phyloP scores from a whole-genome alignment of 2,113 vertebrate species.

The Coregonus clupeaformis region DNA sequence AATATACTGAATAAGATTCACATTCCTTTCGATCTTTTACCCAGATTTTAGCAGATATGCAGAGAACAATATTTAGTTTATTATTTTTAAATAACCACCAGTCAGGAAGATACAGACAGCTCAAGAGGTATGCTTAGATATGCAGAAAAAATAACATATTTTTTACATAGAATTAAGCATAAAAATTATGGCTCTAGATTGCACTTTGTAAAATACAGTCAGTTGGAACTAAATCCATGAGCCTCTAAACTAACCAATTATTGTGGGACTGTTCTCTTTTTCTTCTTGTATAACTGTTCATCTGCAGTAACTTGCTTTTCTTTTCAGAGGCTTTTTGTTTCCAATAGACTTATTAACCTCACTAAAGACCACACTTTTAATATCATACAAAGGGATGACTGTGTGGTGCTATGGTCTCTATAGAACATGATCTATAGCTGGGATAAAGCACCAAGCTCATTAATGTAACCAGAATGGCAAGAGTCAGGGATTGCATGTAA shows the following conservation, averaged over 20 bases:
- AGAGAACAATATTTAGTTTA: too few species aligned
- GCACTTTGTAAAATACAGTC: background rate
- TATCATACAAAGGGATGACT: constrained; percentile 12
- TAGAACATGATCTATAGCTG: background rate
- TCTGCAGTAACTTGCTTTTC: background rate
- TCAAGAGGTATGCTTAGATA: too few species aligned
- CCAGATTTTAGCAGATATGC: too few species aligned
- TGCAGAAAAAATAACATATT: too few species aligned
- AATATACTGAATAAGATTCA: too few species aligned
- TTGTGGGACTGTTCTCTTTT: background rate
- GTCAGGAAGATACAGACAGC: too few species aligned
- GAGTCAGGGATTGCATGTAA: constrained; percentile 8
- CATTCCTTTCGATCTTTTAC: too few species aligned
- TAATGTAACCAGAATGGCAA: constrained; percentile 1
- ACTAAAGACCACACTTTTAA: constrained; percentile 5
- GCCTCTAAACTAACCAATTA: background rate
- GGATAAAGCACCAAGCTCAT: constrained; percentile 11
- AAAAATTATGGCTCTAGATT: background rate
- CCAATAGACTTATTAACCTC: background rate
- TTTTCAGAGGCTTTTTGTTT: constrained; percentile 11
- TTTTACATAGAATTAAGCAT: too few species aligned
- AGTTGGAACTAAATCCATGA: background rate
- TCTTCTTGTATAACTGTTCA: constrained; percentile 5
- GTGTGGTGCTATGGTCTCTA: background rate
- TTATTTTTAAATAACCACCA: too few species aligned